These are phyloP conservation scores for Phalacrocorax carbo DNA, from an alignment of 2,113 vertebrate genomes.

Conservation along the genomic window DNA sequence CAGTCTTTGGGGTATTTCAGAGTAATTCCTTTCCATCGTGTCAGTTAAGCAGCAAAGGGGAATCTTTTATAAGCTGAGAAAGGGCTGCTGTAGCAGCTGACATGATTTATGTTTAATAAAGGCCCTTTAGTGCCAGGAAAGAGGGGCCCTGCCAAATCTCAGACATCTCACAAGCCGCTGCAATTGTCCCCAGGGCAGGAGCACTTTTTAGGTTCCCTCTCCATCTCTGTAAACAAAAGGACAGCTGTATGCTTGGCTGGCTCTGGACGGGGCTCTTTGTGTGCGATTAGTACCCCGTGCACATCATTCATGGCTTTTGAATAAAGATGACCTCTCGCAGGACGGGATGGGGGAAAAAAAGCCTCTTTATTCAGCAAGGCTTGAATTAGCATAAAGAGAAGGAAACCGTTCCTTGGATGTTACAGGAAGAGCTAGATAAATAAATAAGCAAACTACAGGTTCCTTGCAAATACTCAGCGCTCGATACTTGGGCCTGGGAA, in stretches of 20 bases:
- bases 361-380: conserved; percentile 51
- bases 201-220: conserved; percentile 56
- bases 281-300: conserved; percentile 7
- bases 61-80: conserved; percentile 57
- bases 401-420: conserved; percentile 21
- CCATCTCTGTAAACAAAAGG: conserved; percentile 61
- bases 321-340: conserved; percentile 68
- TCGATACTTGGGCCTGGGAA: not conserved
- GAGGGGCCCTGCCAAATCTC: conserved; percentile 58
- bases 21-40: conserved; percentile 11
- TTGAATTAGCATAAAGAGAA: conserved; percentile 51
- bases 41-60: conserved; percentile 25
- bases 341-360: not conserved
- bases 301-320: conserved; percentile 68
- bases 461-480: not conserved
- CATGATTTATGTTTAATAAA: conserved; percentile 66
- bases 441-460: conserved; percentile 40
- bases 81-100: conserved; percentile 26
- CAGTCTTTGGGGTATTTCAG: conserved; percentile 3
- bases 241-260: conserved; percentile 69
- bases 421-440: conserved; percentile 44
- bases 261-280: conserved; percentile 63
- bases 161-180: conserved; percentile 5
- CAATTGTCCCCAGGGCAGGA: conserved; percentile 55
- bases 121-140: conserved; percentile 45